phyloP scores from a whole-genome alignment of 1,140 invertebrate genomes.

The Charaxes varanes region DNA sequence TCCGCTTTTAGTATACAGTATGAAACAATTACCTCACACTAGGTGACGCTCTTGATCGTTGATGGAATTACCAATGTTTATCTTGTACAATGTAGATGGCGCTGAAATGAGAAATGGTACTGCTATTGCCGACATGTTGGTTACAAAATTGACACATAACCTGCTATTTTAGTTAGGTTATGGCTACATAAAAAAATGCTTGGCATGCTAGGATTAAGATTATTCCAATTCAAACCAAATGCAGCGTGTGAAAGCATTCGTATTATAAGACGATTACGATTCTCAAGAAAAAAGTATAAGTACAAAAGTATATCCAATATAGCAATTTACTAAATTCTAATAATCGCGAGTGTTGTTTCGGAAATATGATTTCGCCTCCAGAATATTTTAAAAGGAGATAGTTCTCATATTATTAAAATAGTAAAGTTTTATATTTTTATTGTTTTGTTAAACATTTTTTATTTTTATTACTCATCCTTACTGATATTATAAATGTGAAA shows the following conservation, averaged over 20 bases:
- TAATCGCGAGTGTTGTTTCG: neutral
- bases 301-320: neutral
- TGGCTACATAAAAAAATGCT: conserved; percentile 22
- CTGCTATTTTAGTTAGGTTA: conserved; percentile 32
- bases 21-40: too few relatives aligned
- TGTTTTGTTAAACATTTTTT: conserved; percentile 6
- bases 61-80: too few relatives aligned
- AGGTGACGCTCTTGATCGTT: too few relatives aligned
- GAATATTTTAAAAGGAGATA: too few relatives aligned
- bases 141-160: conserved; percentile 15
- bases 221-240: conserved; percentile 12
- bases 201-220: conserved; percentile 20
- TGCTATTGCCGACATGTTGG: neutral
- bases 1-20: too few relatives aligned
- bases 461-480: too few relatives aligned
- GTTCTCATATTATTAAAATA: too few relatives aligned
- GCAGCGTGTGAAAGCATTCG: conserved; percentile 13
- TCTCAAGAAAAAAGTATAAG: conserved; percentile 20
- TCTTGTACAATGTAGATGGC: too few relatives aligned
- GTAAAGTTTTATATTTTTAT: too few relatives aligned
- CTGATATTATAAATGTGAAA: too few relatives aligned
- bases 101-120: conserved; percentile 29
- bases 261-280: conserved; percentile 19
- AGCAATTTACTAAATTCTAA: too few relatives aligned
- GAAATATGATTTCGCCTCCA: neutral